A percentile compares a stretch with the other conserved stretches of the same genome.
Evolutionary conservation across 2,888 invertebrate genomes (phyloP).

Genomic region (Athalia rosae): DNA sequence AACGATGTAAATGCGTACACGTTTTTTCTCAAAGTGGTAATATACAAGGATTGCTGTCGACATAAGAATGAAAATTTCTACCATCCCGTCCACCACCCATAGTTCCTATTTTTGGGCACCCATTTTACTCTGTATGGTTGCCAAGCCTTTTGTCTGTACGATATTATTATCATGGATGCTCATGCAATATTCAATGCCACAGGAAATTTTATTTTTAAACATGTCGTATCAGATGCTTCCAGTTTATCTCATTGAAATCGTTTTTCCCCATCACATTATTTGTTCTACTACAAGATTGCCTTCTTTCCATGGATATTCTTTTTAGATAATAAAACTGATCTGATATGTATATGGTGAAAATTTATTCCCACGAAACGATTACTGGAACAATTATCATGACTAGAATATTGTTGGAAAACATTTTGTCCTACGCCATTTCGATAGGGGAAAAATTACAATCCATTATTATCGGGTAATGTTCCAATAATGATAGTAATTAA

Average conservation of each 20-base stretch:
- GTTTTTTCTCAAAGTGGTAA: constrained; percentile 55
- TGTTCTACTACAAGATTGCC: not conserved
- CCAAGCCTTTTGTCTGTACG: constrained; percentile 53
- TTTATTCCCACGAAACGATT: too few species aligned
- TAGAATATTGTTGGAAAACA: too few species aligned
- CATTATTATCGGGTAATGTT: too few species aligned
- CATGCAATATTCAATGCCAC: constrained; percentile 61
- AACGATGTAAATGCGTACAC: constrained; percentile 49
- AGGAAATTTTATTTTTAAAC: constrained; percentile 25
- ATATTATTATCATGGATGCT: constrained; percentile 57
- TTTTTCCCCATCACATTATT: not conserved
- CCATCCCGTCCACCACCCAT: constrained; percentile 50
- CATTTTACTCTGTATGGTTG: constrained; percentile 54
- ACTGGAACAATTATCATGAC: too few species aligned
- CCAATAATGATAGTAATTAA: too few species aligned
- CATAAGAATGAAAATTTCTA: constrained; percentile 47
- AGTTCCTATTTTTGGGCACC: constrained; percentile 58
- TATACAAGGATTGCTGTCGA: constrained; percentile 23
- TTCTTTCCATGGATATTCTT: not conserved
- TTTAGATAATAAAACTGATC: too few species aligned
- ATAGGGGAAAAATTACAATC: too few species aligned
- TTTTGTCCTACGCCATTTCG: too few species aligned
- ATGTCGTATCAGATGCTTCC: constrained; percentile 10
- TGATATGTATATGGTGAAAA: too few species aligned
- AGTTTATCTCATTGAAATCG: not conserved